phyloP scores from a whole-genome alignment of 2,888 invertebrate species.

The Hololepta plana region DNA sequence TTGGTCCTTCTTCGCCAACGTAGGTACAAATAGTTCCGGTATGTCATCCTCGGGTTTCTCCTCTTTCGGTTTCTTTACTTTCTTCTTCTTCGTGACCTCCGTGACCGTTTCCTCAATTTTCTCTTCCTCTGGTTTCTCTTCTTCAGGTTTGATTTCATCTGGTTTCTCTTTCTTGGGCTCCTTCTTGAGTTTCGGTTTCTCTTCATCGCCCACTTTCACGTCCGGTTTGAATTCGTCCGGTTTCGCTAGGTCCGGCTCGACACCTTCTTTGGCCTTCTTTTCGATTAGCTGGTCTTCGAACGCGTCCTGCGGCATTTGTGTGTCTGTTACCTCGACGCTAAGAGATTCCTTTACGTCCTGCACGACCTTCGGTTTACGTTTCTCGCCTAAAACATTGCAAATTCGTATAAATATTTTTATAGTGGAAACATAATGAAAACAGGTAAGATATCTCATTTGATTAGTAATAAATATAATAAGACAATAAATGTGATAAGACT shows the following conservation, averaged over 20 bases:
- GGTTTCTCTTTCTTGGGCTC: slow-evolving; percentile 9
- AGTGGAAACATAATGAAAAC: too few species aligned
- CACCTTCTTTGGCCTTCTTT: too few species aligned
- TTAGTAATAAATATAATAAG: too few species aligned
- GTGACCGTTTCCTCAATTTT: slow-evolving; percentile 6
- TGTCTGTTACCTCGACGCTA: not conserved
- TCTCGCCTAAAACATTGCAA: too few species aligned
- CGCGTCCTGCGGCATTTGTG: not conserved
- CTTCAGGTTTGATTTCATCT: slow-evolving; percentile 12
- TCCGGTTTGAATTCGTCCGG: slow-evolving; percentile 5
- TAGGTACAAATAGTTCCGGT: slow-evolving; percentile 3
- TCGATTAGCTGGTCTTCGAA: not conserved
- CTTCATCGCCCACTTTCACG: slow-evolving; percentile 14
- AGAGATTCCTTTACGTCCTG: not conserved
- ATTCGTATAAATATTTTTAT: too few species aligned
- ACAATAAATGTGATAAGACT: too few species aligned
- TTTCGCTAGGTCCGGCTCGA: too few species aligned
- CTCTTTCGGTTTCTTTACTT: slow-evolving; percentile 3
- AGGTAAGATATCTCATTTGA: too few species aligned
- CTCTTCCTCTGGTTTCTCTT: slow-evolving; percentile 9
- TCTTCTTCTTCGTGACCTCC: slow-evolving; percentile 7
- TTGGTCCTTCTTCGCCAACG: slow-evolving; percentile 8
- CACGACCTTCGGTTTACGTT: not conserved
- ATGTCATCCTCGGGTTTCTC: slow-evolving; percentile 9
- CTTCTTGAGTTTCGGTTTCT: slow-evolving; percentile 13